Percentiles rank a stretch among this genome's conserved stretches.
Evolutionary conservation across 2,888 invertebrate species (phyloP).

Genomic region (Drosophila koepferae): DNA sequence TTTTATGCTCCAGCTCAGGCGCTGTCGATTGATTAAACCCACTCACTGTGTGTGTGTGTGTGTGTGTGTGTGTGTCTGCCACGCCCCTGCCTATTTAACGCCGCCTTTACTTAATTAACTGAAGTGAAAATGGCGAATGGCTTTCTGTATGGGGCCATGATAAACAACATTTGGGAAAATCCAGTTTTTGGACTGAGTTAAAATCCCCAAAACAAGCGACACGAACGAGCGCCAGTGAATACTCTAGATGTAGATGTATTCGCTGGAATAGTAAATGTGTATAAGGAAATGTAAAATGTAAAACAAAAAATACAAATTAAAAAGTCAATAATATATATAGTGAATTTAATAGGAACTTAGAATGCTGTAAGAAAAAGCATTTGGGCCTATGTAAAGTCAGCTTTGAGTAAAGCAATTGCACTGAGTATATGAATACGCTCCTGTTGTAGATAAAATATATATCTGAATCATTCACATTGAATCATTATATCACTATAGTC

Average conservation of each 20-base stretch:
- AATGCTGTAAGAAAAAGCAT: background rate
- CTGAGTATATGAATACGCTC: background rate
- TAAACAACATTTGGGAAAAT: constrained; percentile 69
- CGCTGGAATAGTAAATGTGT: background rate
- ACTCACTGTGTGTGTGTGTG: background rate
- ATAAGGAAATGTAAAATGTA: background rate
- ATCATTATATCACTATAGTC: background rate
- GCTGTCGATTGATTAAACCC: constrained; percentile 67
- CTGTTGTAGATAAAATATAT: background rate
- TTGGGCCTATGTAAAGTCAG: background rate
- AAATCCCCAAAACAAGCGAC: background rate
- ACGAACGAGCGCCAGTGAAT: constrained; percentile 9
- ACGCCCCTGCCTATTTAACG: constrained; percentile 34
- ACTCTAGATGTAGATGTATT: constrained; percentile 11
- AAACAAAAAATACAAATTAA: no score
- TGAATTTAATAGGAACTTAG: background rate
- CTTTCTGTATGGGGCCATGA: constrained; percentile 59
- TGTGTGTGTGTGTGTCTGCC: constrained; percentile 6
- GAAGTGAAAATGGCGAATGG: constrained; percentile 75
- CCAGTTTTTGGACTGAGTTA: constrained; percentile 1
- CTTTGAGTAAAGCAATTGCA: no score
- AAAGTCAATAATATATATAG: no score
- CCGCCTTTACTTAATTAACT: constrained; percentile 76
- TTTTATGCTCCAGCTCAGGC: constrained; percentile 46
- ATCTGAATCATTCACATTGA: background rate